Conservation (phyloP, 1,140 invertebrate species). For the Triops longicaudatus region DNA sequence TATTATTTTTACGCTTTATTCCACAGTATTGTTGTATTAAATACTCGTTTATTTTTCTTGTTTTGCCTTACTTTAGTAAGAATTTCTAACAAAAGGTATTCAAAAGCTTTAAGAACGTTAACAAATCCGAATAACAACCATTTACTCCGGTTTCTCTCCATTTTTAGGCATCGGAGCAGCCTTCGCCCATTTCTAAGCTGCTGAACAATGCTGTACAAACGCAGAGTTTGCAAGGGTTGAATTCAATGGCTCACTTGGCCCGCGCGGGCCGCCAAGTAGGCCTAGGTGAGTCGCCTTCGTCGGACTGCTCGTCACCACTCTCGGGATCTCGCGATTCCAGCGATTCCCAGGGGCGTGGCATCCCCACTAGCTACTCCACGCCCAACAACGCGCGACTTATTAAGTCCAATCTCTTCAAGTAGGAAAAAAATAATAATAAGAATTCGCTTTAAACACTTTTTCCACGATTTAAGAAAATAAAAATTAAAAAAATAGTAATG, state of each 20-base stretch:
- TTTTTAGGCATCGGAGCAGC: constrained; percentile 17
- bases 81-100: too few species aligned
- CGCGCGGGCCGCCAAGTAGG: background rate
- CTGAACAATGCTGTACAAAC: constrained; percentile 9
- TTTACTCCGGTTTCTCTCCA: too few species aligned
- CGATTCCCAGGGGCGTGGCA: background rate
- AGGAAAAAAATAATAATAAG: background rate
- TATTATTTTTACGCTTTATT: too few species aligned
- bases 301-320: background rate
- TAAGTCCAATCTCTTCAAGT: constrained; percentile 18
- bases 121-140: too few species aligned
- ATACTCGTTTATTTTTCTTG: too few species aligned
- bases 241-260: background rate
- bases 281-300: constrained; percentile 18
- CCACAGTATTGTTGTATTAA: too few species aligned
- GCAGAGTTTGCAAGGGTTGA: background rate
- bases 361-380: background rate
- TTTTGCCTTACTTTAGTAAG: too few species aligned
- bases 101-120: too few species aligned
- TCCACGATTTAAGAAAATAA: too few species aligned
- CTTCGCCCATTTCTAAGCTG: constrained; percentile 7
- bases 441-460: background rate
- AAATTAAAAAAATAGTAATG: too few species aligned
- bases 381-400: background rate
- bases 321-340: constrained; percentile 17